A percentile compares a stretch with the other conserved stretches of the same genome.
Conservation (phyloP, 2,113 vertebrate species). For the Vulpes lagopus region DNA sequence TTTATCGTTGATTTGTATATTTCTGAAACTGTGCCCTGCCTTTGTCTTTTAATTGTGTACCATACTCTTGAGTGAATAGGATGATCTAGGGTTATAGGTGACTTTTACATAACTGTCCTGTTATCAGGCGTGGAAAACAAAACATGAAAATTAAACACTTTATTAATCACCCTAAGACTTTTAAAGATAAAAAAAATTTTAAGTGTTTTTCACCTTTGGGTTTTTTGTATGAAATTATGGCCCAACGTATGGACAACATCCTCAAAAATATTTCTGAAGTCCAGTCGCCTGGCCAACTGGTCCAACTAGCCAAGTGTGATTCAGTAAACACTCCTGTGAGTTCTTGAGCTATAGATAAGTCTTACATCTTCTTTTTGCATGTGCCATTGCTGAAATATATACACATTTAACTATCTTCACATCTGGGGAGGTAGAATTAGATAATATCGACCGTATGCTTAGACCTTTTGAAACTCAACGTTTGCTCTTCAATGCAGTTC, state of each 20-base stretch:
- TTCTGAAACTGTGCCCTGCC: background rate
- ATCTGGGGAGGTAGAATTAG: background rate
- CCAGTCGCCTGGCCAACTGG: background rate
- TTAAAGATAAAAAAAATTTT: background rate
- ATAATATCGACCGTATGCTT: background rate
- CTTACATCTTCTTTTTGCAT: background rate
- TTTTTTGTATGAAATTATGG: conserved; percentile 55
- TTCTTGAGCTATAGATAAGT: conserved; percentile 17
- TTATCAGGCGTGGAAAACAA: conserved; percentile 48
- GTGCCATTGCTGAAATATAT: conserved; percentile 38
- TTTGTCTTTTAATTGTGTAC: conserved; percentile 32
- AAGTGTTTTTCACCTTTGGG: background rate
- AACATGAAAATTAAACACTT: conserved; percentile 36
- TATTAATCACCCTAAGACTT: conserved; percentile 43
- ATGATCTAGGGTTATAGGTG: background rate
- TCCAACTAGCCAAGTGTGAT: background rate
- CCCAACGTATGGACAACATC: background rate
- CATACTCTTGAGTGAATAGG: background rate
- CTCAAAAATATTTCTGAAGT: conserved; percentile 50
- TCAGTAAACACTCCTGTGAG: conserved; percentile 31
- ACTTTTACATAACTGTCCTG: conserved; percentile 41
- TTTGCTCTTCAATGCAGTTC: conserved; percentile 47
- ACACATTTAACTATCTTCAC: background rate
- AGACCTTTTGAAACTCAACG: conserved; percentile 28
- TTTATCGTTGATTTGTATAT: background rate